Percentiles rank a stretch among this genome's conserved stretches.
Evolutionary conservation across 2,113 vertebrate species (phyloP).

Genomic region (Rhea pennata): DNA sequence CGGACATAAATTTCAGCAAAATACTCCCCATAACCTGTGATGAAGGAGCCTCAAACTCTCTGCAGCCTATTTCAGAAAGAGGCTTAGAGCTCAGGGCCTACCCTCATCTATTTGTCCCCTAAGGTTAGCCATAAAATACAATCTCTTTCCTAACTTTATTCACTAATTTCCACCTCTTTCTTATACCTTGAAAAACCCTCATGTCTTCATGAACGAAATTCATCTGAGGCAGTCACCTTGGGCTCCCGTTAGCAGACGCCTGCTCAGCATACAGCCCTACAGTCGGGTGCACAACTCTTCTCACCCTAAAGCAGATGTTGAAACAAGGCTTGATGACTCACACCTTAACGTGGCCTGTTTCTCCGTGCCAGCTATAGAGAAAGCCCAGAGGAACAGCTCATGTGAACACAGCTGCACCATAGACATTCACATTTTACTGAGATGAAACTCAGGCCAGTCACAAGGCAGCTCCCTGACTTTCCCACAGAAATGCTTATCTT

Average conservation of each 20-base stretch:
- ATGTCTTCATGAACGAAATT: not conserved
- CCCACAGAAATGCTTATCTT: not conserved
- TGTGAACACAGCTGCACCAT: not conserved
- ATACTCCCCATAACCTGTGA: not conserved
- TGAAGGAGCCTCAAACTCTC: not conserved
- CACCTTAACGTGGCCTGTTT: not conserved
- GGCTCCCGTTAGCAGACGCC: not conserved
- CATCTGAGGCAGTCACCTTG: not conserved
- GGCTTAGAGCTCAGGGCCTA: not conserved
- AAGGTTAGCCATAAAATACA: not conserved
- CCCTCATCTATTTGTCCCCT: not conserved
- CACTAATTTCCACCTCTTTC: not conserved
- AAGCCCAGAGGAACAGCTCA: not conserved
- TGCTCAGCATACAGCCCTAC: not conserved
- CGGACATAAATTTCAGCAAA: not conserved
- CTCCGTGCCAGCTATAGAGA: not conserved
- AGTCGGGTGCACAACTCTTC: not conserved
- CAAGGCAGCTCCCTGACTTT: not conserved
- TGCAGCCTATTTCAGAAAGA: not conserved
- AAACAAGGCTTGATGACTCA: not conserved
- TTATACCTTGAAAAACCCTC: not conserved
- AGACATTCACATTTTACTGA: not conserved
- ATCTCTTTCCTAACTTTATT: not conserved
- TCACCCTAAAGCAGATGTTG: not conserved
- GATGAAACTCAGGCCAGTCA: not conserved